These are phyloP conservation scores for Alosa alosa DNA, from an alignment of 2,113 vertebrate genomes.

Conservation along the genomic window DNA sequence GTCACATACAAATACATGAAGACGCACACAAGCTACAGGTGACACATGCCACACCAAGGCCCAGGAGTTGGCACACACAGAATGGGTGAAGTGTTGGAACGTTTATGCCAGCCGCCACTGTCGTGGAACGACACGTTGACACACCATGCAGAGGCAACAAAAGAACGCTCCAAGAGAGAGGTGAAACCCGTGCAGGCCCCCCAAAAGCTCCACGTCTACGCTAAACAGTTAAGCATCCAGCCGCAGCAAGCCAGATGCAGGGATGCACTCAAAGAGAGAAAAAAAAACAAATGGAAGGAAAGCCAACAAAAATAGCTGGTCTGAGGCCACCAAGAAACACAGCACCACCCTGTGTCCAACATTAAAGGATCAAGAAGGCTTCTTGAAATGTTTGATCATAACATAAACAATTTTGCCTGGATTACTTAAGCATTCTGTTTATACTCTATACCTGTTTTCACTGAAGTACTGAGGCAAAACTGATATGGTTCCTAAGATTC, in stretches of 20 bases:
- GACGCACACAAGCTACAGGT: background rate
- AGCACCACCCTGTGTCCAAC: background rate
- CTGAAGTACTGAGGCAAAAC: too few relatives aligned
- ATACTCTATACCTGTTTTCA: too few relatives aligned
- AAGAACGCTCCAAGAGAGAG: conserved; percentile 20
- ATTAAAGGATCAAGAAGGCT: background rate
- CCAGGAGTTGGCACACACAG: background rate
- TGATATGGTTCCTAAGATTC: too few relatives aligned
- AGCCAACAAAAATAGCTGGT: background rate
- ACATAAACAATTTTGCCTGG: background rate
- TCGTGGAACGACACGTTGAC: background rate
- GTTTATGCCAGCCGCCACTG: background rate
- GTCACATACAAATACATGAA: background rate
- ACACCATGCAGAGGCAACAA: background rate
- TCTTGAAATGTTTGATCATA: background rate
- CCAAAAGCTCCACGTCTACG: background rate
- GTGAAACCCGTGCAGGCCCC: background rate
- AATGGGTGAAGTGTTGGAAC: background rate
- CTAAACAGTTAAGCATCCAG: background rate
- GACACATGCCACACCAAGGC: background rate
- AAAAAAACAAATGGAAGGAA: conserved; percentile 28
- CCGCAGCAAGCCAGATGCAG: background rate
- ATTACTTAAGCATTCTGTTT: background rate
- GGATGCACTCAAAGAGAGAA: conserved; percentile 44
- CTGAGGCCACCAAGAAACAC: background rate